Evolutionary conservation across 1,140 invertebrate genomes (phyloP).

Genomic region (Gryllus bimaculatus): DNA sequence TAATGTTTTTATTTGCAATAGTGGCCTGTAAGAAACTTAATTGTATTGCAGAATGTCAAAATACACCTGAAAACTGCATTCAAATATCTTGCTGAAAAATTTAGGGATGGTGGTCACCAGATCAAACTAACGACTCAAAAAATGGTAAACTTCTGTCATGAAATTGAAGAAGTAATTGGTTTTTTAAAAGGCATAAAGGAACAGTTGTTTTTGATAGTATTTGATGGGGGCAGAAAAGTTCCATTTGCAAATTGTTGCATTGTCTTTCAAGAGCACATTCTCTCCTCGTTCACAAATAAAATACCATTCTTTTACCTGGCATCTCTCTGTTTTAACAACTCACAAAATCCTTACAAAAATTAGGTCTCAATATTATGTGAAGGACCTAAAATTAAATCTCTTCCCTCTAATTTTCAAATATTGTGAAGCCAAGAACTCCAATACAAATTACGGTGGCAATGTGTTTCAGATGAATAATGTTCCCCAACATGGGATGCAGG

Average conservation of each 20-base stretch:
- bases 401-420: no score
- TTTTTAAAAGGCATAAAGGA: no score
- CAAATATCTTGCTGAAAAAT: not conserved
- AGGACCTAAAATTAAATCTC: no score
- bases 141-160: no score
- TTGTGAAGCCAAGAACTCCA: not conserved
- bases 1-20: not conserved
- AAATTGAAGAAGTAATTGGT: no score
- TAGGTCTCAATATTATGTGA: no score
- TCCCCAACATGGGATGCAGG: slow-evolving; percentile 37
- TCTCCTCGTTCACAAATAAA: not conserved
- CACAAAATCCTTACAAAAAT: not conserved
- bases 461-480: slow-evolving; percentile 32
- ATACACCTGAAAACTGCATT: not conserved
- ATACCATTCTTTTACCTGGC: not conserved
- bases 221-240: no score
- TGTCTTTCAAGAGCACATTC: not conserved
- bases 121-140: no score
- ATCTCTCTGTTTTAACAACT: not conserved
- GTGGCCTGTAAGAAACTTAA: not conserved
- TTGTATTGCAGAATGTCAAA: not conserved
- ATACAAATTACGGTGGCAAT: not conserved
- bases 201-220: no score
- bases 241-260: not conserved
- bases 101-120: no score